phyloP scores from a whole-genome alignment of 2,888 invertebrate genomes.

The Miltochrista miniata region DNA sequence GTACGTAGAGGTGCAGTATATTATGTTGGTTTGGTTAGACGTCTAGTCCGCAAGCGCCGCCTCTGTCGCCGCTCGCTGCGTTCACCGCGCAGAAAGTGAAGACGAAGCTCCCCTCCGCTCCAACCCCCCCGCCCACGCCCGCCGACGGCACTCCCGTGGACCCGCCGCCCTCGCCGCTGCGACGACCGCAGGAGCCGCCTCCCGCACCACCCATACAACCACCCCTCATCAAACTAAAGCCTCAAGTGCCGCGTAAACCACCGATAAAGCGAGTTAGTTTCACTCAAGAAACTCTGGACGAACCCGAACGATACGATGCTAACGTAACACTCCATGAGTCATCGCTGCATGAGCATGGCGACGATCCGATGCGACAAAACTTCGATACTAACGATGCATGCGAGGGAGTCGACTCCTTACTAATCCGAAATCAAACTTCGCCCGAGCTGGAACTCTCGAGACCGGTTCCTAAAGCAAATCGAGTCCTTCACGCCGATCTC shows the following conservation, averaged over 20 bases:
- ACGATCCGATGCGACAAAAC: slow-evolving; percentile 42
- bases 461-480: slow-evolving; percentile 58
- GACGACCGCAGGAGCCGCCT: slow-evolving; percentile 51
- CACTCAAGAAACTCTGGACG: slow-evolving; percentile 61
- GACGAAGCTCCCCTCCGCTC: slow-evolving; percentile 51
- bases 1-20: slow-evolving; percentile 59
- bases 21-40: slow-evolving; percentile 79
- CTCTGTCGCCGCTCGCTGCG: slow-evolving; percentile 68
- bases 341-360: slow-evolving; percentile 66
- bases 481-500: slow-evolving; percentile 70
- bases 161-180: slow-evolving; percentile 42
- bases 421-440: slow-evolving; percentile 67
- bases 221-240: slow-evolving; percentile 67
- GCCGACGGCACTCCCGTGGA: slow-evolving; percentile 27
- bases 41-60: slow-evolving; percentile 69
- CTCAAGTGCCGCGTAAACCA: slow-evolving; percentile 78
- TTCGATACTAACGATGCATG: slow-evolving; percentile 78
- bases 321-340: slow-evolving; percentile 44
- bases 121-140: slow-evolving; percentile 53
- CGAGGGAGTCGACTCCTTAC: slow-evolving; percentile 68
- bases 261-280: slow-evolving; percentile 81
- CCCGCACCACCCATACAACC: slow-evolving; percentile 43
- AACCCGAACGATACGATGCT: slow-evolving; percentile 52
- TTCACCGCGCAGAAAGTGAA: slow-evolving; percentile 65
- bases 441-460: slow-evolving; percentile 59